Conservation (phyloP, 1,140 invertebrate genomes). For the Geopemphigus sp. region DNA sequence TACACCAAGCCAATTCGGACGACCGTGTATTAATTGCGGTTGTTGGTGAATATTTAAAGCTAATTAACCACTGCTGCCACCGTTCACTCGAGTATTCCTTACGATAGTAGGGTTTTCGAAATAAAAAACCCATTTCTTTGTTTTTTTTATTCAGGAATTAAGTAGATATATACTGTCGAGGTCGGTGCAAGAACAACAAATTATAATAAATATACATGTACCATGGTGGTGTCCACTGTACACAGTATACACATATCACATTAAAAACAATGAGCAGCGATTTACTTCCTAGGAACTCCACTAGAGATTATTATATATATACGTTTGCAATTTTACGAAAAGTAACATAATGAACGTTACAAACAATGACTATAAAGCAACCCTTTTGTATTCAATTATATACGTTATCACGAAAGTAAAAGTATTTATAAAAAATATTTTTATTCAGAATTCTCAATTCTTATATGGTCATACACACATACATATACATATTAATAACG, state of each 20-base stretch:
- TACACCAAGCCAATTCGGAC: no score
- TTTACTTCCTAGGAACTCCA: neutral
- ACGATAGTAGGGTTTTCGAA: neutral
- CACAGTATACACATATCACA: no score
- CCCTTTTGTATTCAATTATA: neutral
- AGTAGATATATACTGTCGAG: neutral
- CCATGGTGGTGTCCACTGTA: neutral
- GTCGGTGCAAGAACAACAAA: neutral
- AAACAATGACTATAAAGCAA: conserved; percentile 16
- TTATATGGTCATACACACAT: no score
- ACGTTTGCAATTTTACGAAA: neutral
- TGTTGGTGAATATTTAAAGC: no score
- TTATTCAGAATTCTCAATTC: no score
- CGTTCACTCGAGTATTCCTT: neutral
- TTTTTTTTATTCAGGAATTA: neutral
- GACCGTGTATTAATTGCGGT: no score
- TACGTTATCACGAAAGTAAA: conserved; percentile 1
- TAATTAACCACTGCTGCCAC: no score
- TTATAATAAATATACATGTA: neutral
- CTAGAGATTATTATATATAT: neutral
- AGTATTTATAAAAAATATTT: neutral
- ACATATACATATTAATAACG: no score
- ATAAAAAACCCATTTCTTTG: neutral
- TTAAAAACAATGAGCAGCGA: conserved; percentile 21
- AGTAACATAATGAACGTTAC: conserved; percentile 5